Base-by-base conservation (phyloP, 2,797 vertebrate genomes). In the Manis pentadactyla region DNA sequence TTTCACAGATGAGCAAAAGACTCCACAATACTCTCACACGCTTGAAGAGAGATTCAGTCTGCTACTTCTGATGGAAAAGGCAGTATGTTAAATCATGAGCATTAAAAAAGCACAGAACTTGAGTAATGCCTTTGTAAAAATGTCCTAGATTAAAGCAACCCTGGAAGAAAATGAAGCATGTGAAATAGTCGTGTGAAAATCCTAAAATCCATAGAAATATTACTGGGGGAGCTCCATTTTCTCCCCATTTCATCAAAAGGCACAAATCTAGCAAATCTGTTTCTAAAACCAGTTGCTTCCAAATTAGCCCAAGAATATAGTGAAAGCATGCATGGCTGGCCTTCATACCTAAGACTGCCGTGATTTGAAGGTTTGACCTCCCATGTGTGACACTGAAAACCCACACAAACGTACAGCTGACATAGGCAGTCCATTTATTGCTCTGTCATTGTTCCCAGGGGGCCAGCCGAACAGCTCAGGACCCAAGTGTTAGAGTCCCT, bases 1-100 rank as follows among this genome's bases (percentile, higher is more conserved):
- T 63, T 6, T 53, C 21, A 49, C 34, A 49, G 23, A n/a, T 19
- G 63, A 46, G 57, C 61, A n/a, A 31, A 91, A 69, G 15, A 17
- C 19, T 39, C 31, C 1, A 14, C 2, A 8, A 55, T 3, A 75
- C 0, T 0, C 14, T 17, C 49, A 0, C 0, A 5, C 2, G 2
- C 37, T 21, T 27, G 9, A 39, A 1, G 23, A 42, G 23, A 49
- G 27, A 34, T 27, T 18, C 17, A 27, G 17, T 51, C 2, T 31
- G 11, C 27, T 19, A 18, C 51, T 81, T 18, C 6, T 46, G 13
- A 59, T 2, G 2, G 21, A 61, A 49, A 51, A 51, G 53, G 15
- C 15, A 34, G 8, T 2, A 31, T 19, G 61, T 75, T 53, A 55
- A 59, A 42, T 17, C 37, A 15, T 1, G 0, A 4, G 19, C 9